Evolutionary conservation across 2,797 vertebrate genomes (phyloP).

Genomic region (Thaleichthys pacificus): DNA sequence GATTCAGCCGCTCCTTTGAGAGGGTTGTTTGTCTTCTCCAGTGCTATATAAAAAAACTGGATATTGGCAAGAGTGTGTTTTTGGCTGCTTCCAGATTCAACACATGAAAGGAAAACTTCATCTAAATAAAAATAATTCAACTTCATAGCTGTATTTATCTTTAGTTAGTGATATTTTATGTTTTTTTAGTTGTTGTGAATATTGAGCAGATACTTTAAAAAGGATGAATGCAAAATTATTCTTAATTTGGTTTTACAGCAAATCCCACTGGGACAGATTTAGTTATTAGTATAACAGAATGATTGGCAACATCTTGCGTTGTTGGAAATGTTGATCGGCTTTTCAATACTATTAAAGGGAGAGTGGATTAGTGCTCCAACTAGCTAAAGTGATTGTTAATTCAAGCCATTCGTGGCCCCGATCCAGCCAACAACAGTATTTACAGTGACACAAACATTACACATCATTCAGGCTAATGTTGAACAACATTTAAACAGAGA

Average conservation of each 20-base stretch:
- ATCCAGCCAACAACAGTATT: slow-evolving; percentile 25
- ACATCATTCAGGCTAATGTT: slow-evolving; percentile 41
- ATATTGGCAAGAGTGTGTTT: not conserved
- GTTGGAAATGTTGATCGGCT: not conserved
- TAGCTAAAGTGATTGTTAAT: slow-evolving; percentile 19
- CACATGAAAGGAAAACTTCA: slow-evolving; percentile 5
- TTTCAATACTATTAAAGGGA: slow-evolving; percentile 9
- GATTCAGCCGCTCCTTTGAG: no score
- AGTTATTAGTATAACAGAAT: slow-evolving; percentile 2
- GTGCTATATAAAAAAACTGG: not conserved
- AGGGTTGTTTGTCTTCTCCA: not conserved
- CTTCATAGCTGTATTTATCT: not conserved
- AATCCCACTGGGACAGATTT: not conserved
- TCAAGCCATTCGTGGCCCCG: slow-evolving; percentile 10
- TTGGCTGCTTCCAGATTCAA: not conserved
- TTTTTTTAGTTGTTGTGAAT: not conserved
- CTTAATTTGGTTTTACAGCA: not conserved
- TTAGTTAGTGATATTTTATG: slow-evolving; percentile 2
- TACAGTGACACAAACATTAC: slow-evolving; percentile 40
- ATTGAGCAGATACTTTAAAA: not conserved
- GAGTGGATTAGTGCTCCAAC: not conserved
- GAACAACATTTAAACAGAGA: slow-evolving; percentile 30
- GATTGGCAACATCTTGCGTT: slow-evolving; percentile 10
- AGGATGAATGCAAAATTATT: slow-evolving; percentile 3
- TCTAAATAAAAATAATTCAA: not conserved